Conservation (phyloP, 1,140 invertebrate species). For the Coptotermes formosanus region DNA sequence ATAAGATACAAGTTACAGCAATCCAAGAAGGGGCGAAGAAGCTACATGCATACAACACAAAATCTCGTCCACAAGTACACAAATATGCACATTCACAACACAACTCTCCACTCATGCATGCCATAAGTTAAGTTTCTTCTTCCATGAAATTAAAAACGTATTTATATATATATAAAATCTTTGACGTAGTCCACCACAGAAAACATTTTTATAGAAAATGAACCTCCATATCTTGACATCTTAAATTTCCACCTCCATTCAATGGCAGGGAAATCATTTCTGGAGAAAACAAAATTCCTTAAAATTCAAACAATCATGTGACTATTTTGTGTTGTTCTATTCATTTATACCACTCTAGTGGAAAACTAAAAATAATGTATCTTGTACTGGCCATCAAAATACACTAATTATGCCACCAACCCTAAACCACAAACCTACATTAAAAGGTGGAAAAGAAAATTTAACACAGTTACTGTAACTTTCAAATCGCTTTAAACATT, state of each 20-base stretch:
- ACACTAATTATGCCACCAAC: constrained; percentile 15
- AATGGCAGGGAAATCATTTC: background rate
- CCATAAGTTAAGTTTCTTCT: constrained; percentile 16
- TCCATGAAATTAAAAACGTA: background rate
- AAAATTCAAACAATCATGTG: background rate
- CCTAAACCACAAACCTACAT: constrained; percentile 11
- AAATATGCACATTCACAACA: background rate
- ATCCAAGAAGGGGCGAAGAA: background rate
- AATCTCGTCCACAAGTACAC: background rate
- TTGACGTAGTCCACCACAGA: background rate
- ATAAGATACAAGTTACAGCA: background rate
- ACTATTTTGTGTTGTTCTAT: background rate
- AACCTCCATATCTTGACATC: background rate
- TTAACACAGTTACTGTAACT: constrained; percentile 6
- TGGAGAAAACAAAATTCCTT: background rate
- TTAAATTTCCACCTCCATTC: background rate
- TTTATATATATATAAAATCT: constrained; percentile 15
- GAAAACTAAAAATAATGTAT: constrained; percentile 8
- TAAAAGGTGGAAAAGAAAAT: constrained; percentile 4
- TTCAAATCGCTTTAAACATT: background rate
- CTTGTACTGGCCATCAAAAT: constrained; percentile 5
- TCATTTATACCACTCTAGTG: background rate
- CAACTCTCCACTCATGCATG: background rate
- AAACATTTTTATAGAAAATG: background rate
- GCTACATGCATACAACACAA: background rate